These are phyloP conservation scores for Astyanax mexicanus DNA, from an alignment of 2,797 vertebrate species.

Conservation along the genomic window DNA sequence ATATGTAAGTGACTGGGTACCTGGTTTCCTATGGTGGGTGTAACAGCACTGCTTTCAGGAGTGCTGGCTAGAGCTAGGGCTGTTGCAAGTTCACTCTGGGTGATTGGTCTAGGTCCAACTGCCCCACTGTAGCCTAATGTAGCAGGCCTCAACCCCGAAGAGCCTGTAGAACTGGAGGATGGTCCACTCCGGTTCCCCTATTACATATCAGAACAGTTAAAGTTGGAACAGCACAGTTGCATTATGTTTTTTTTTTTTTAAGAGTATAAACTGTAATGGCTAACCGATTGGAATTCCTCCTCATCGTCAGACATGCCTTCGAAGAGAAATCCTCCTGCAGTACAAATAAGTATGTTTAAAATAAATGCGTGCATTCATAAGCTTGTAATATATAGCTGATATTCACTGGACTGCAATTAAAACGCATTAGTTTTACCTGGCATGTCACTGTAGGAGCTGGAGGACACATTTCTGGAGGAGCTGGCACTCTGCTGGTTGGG, in stretches of 20 bases:
- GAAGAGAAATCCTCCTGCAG: conserved; percentile 86
- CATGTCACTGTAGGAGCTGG: conserved; percentile 83
- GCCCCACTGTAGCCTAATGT: conserved; percentile 85
- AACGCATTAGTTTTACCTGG: conserved; percentile 71
- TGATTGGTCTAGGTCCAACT: conserved; percentile 85
- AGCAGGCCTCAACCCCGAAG: conserved; percentile 81
- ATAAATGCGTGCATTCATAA: neutral
- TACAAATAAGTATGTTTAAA: conserved; percentile 3
- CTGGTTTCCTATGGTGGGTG: conserved; percentile 86
- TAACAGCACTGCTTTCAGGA: conserved; percentile 88
- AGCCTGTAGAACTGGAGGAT: conserved; percentile 75
- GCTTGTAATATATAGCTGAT: too few relatives aligned
- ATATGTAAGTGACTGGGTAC: conserved; percentile 62
- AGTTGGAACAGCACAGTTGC: neutral
- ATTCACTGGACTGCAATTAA: neutral
- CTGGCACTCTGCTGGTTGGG: conserved; percentile 75
- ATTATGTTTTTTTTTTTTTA: neutral
- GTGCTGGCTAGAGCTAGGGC: conserved; percentile 88
- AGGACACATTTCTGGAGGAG: conserved; percentile 78
- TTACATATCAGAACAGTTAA: conserved; percentile 18
- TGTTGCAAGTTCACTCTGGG: conserved; percentile 86
- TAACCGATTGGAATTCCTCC: conserved; percentile 86
- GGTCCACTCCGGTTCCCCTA: conserved; percentile 80
- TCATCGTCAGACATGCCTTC: conserved; percentile 89
- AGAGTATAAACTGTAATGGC: neutral